Evolutionary conservation across 2,888 invertebrate species (phyloP).

Genomic region (Apamea crenata): DNA sequence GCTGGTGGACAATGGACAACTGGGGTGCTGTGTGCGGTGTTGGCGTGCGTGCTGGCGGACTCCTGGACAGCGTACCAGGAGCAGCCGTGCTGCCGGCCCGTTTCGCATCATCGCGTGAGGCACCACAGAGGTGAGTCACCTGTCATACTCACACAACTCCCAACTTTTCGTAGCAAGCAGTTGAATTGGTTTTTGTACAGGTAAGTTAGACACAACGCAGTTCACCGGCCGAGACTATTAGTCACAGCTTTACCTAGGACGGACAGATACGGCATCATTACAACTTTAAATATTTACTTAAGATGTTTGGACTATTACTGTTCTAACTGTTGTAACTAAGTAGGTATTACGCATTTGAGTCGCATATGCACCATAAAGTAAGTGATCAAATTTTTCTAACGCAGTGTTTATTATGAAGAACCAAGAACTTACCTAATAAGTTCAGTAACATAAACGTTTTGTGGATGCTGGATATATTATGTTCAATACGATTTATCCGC

Average conservation of each 20-base stretch:
- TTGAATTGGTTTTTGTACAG: slow-evolving; percentile 55
- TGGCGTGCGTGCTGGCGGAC: slow-evolving; percentile 90
- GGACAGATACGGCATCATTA: slow-evolving; percentile 64
- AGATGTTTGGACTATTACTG: slow-evolving; percentile 42
- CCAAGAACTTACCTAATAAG: background rate
- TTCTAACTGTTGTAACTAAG: slow-evolving; percentile 41
- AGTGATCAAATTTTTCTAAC: background rate
- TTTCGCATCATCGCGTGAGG: slow-evolving; percentile 90
- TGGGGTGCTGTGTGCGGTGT: slow-evolving; percentile 80
- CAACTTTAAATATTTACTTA: slow-evolving; percentile 71
- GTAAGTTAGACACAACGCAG: slow-evolving; percentile 60
- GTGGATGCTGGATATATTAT: background rate
- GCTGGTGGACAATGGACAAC: slow-evolving; percentile 77
- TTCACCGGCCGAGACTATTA: slow-evolving; percentile 72
- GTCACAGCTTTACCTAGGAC: slow-evolving; percentile 69
- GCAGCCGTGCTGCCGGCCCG: slow-evolving; percentile 92
- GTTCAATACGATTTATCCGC: background rate
- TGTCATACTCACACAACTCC: slow-evolving; percentile 11
- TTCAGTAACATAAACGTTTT: background rate
- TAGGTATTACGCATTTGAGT: slow-evolving; percentile 34
- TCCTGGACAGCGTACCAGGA: slow-evolving; percentile 92
- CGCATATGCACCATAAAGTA: background rate
- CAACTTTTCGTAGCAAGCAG: slow-evolving; percentile 28
- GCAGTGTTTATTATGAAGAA: background rate
- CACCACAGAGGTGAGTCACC: slow-evolving; percentile 91